These are phyloP conservation scores for Chaetodon trifascialis DNA, from an alignment of 2,113 vertebrate genomes.

Conservation along the genomic window DNA sequence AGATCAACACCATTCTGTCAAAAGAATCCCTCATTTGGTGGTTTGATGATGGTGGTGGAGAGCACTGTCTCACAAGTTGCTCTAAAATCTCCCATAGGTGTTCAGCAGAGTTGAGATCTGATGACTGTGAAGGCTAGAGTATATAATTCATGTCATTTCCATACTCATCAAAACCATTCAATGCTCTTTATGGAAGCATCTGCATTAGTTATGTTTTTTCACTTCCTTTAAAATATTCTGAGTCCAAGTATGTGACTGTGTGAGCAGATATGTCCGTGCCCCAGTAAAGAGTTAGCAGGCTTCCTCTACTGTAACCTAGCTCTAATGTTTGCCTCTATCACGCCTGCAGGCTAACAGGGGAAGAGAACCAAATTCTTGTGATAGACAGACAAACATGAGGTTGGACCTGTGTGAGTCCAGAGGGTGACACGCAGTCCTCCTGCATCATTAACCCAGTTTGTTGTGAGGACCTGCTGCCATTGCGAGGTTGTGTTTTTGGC, in stretches of 20 bases:
- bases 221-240: neutral
- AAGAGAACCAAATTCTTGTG: constrained; percentile 35
- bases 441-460: constrained; percentile 78
- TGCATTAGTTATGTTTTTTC: neutral
- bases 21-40: neutral
- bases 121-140: neutral
- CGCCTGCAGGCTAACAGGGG: neutral
- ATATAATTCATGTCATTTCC: neutral
- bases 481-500: constrained; percentile 77
- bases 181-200: neutral
- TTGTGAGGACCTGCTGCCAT: constrained; percentile 71
- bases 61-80: too few species aligned
- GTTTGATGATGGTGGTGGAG: neutral
- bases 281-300: constrained; percentile 4
- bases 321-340: constrained; percentile 2
- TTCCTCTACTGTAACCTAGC: neutral
- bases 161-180: neutral
- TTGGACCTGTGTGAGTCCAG: constrained; percentile 65
- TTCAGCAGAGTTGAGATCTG: neutral
- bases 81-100: neutral
- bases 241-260: neutral
- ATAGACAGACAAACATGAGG: constrained; percentile 57
- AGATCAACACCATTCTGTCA: neutral
- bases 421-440: constrained; percentile 73
- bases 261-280: neutral